Base-by-base conservation (phyloP, 2,113 vertebrate species). In the Mesocricetus auratus region DNA sequence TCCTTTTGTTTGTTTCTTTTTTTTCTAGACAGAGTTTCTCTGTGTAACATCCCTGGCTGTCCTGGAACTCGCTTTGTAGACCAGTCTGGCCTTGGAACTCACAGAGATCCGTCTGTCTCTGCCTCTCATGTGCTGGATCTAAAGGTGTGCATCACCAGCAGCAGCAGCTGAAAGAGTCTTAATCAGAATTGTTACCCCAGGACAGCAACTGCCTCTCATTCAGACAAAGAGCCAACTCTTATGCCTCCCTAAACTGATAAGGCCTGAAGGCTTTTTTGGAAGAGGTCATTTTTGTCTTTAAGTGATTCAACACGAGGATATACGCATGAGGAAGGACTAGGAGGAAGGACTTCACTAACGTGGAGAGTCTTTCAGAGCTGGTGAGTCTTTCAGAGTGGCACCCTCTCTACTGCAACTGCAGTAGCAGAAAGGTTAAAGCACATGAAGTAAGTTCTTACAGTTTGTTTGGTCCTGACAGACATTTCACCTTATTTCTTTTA, bases 401-500 rank as follows among this genome's bases (percentile, higher is more conserved):
- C 42, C 6, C 39, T 86, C 85, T 95, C 90, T 96, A 45, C 17
- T 42, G 36, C 0, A 62, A 26, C 17, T 31, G 81, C n/a, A 83
- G 1, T 0, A 21, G 26, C 33, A 81, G 75, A 90, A 86, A 47
- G 58, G 56, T 66, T 36, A 36, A 4, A 75, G 19, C 10, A 68
- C 31, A 39, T 50, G 8, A 58, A 89, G 92, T n/a, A 89, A 39
- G 3, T 79, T 87, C 33, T 39, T 83, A 73, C 66, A 10, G 3
- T 93, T 93, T 96, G 31, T 85, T 87, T 92, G n/a, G 29, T 62
- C 26, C 86, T 47, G 86, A 53, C 16, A 56, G 33, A 96, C 81
- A 96, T 86, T 53, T 69, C 71, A 4, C 19, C 89, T 92, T 95
- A 24, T 93, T 95, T 86, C 10, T 89, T 69, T 73, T 92, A 94